Base-by-base conservation (phyloP, 2,888 invertebrate genomes). In the Linyphia triangularis region DNA sequence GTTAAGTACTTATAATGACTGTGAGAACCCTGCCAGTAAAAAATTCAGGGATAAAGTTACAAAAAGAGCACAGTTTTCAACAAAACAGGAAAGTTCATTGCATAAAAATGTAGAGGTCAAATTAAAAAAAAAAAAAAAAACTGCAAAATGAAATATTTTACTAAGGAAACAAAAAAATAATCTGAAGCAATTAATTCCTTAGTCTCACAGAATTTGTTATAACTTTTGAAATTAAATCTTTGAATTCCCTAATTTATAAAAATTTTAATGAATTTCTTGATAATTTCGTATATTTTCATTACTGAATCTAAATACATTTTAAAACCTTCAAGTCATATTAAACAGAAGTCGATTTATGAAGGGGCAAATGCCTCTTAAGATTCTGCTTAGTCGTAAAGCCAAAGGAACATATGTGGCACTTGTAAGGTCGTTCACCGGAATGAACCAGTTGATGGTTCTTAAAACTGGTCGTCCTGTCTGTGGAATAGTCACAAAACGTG, bases 331-430 rank as follows among this genome's bases (percentile, higher is more conserved):
- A 37, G 37, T 16, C 3, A 1, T 51, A 51, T 16, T 51, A n/a
- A 5, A 51, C 5, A n/a, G 13, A 5, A 13, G 51, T 5, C 5
- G n/a, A 26, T 59, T 51, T 67, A 16, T 85, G 85, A 3, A 85
- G 37, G 13, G 69, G 57, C 59, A 86, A 67, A 22, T 86, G 86
- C 16, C 86, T 81, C 24, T 30, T 73, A 22, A 86, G 86, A 75
- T 86, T 86, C 51, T 86, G 86, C 43, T 75, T 86, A 6, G 86
- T 86, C 1, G 86, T 86, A 57, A 86, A 86, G 16, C 86, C 86
- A 75, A 73, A 79, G 22, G 67, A 28, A 65, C 86, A 86, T 9
- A 81, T 13, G 22, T 43, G 67, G 30, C 86, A 86, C 19, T 81
- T 86, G 43, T 59, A 81, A 37, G 86, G 86, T 33, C 86, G 26